phyloP scores from a whole-genome alignment of 1,140 invertebrate species.

The Lasioglossum baleicum region DNA sequence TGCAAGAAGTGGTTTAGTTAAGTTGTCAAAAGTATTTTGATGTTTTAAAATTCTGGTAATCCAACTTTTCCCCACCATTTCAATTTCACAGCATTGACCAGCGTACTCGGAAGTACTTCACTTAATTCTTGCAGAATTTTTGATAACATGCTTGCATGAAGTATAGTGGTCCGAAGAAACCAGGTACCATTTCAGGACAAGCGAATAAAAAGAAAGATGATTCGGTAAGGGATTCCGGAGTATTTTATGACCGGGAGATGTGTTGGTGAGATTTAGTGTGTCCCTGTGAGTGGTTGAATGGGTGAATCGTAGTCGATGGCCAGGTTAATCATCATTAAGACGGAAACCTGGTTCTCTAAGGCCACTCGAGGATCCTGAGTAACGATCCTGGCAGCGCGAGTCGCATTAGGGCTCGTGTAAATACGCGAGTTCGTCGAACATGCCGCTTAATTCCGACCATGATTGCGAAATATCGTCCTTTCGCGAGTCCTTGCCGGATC shows the following conservation, averaged over 20 bases:
- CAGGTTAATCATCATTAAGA: slow-evolving; percentile 66
- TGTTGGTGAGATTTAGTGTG: slow-evolving; percentile 39
- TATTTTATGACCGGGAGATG: slow-evolving; percentile 29
- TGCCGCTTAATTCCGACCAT: slow-evolving; percentile 44
- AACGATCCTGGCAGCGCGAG: slow-evolving; percentile 54
- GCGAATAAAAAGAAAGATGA: background rate
- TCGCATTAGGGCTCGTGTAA: slow-evolving; percentile 52
- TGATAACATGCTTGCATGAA: no score
- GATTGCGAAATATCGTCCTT: slow-evolving; percentile 43
- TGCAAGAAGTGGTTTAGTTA: no score
- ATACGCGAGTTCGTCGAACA: slow-evolving; percentile 55
- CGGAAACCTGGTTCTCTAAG: slow-evolving; percentile 45
- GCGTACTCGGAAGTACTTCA: no score
- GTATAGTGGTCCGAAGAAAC: no score
- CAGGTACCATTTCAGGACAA: no score
- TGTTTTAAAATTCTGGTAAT: no score
- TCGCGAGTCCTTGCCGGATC: background rate
- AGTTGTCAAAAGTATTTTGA: no score
- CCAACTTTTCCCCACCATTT: no score
- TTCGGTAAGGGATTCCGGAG: slow-evolving; percentile 31
- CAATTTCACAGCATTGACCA: no score
- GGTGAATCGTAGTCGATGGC: slow-evolving; percentile 52
- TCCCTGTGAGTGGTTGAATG: slow-evolving; percentile 44
- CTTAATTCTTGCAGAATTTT: no score
- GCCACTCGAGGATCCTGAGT: slow-evolving; percentile 60